Evolutionary conservation across 2,888 invertebrate species (phyloP).

Genomic region (Scelioninae gen. 1): DNA sequence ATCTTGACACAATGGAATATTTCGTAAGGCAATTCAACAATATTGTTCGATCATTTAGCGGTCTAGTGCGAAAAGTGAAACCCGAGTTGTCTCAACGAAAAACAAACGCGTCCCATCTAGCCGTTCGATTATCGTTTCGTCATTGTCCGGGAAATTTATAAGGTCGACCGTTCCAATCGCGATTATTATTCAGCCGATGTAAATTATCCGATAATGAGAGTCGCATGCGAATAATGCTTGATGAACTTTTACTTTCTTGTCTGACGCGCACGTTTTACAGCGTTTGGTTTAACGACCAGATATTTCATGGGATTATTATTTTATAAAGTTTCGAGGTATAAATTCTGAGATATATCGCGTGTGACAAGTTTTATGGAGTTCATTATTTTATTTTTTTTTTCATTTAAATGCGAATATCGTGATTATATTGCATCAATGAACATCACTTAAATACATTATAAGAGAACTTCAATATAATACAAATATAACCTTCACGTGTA

Average conservation of each 20-base stretch:
- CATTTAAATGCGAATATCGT: too few relatives aligned
- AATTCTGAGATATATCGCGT: constrained; percentile 2
- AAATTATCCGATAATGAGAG: constrained; percentile 48
- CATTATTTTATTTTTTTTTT: too few relatives aligned
- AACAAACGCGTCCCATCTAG: constrained; percentile 33
- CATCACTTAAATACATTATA: too few relatives aligned
- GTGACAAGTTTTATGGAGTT: too few relatives aligned
- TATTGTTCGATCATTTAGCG: constrained; percentile 78
- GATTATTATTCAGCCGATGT: constrained; percentile 52
- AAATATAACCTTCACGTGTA: too few relatives aligned
- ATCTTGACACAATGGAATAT: constrained; percentile 74
- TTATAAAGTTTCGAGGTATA: constrained; percentile 11
- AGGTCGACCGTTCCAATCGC: constrained; percentile 47
- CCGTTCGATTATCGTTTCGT: constrained; percentile 43
- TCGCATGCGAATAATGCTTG: constrained; percentile 47
- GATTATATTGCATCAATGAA: too few relatives aligned
- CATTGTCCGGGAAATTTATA: constrained; percentile 54
- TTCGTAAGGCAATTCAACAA: constrained; percentile 74
- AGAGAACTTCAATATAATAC: too few relatives aligned
- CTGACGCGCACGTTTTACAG: constrained; percentile 15
- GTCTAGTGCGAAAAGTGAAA: constrained; percentile 82
- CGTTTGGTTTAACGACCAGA: constrained; percentile 4
- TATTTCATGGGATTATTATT: constrained; percentile 32
- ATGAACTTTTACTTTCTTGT: constrained; percentile 51
- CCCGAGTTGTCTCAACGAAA: constrained; percentile 71